Evolutionary conservation across 2,888 invertebrate species (phyloP).

Genomic region (Cataglyphis livida): DNA sequence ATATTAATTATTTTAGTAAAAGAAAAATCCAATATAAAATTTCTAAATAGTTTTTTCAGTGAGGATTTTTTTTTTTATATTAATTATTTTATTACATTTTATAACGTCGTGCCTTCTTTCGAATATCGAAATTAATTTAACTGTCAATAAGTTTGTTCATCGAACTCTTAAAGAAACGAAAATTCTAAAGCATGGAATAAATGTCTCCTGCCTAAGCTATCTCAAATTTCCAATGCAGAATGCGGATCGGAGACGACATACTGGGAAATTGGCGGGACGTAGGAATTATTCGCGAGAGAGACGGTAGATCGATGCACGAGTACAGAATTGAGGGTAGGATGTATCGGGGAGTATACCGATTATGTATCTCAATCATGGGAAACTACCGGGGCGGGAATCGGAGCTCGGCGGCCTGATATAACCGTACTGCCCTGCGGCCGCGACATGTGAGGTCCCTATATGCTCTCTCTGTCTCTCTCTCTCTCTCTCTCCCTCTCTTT

Average conservation of each 20-base stretch:
- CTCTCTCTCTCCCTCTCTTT: slow-evolving; percentile 13
- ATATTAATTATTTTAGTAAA: not conserved
- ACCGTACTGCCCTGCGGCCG: slow-evolving; percentile 78
- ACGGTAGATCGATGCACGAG: slow-evolving; percentile 14
- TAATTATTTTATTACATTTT: too few species aligned
- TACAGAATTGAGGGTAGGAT: slow-evolving; percentile 49
- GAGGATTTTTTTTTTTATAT: too few species aligned
- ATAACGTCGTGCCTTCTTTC: not conserved
- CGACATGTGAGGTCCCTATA: slow-evolving; percentile 81
- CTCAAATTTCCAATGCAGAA: slow-evolving; percentile 15
- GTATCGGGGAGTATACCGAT: slow-evolving; percentile 74
- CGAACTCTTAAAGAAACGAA: not conserved
- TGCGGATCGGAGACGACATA: slow-evolving; percentile 3
- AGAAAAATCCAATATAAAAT: too few species aligned
- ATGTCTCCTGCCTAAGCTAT: not conserved
- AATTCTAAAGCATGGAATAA: not conserved
- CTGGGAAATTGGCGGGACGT: not conserved
- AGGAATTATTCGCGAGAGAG: slow-evolving; percentile 7
- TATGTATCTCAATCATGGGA: slow-evolving; percentile 82
- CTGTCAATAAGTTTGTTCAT: not conserved
- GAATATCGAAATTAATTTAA: not conserved
- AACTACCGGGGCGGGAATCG: slow-evolving; percentile 82
- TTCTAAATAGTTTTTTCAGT: too few species aligned
- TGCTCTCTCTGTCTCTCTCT: slow-evolving; percentile 27
- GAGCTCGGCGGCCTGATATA: slow-evolving; percentile 69